phyloP scores from a whole-genome alignment of 2,888 invertebrate species.

The Priapulus caudatus region DNA sequence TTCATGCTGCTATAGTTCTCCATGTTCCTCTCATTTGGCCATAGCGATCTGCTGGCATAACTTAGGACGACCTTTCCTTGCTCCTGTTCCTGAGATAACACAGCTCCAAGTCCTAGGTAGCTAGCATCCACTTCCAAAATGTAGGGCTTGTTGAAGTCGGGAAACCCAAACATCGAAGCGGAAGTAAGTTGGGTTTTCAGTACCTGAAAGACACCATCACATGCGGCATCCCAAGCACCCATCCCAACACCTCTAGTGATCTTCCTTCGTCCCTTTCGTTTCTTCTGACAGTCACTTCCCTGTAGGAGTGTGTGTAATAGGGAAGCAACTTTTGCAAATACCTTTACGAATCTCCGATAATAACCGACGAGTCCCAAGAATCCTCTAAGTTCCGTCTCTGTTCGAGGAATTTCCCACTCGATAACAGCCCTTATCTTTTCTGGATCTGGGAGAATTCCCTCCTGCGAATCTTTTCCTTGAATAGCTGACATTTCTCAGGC shows the following conservation, averaged over 20 bases:
- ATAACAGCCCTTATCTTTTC: too few relatives aligned
- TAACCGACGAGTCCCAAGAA: too few relatives aligned
- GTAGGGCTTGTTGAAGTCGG: slow-evolving; percentile 18
- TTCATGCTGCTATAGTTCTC: slow-evolving; percentile 21
- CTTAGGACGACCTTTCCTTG: slow-evolving; percentile 12
- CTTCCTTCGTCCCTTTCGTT: too few relatives aligned
- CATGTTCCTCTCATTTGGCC: slow-evolving; percentile 17
- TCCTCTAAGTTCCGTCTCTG: too few relatives aligned
- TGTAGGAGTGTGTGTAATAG: not conserved
- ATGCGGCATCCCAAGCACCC: slow-evolving; percentile 12
- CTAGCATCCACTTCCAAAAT: slow-evolving; percentile 21
- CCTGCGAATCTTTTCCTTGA: too few relatives aligned
- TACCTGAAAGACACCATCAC: slow-evolving; percentile 14
- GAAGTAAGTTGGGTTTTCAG: slow-evolving; percentile 15
- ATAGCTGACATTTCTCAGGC: too few relatives aligned
- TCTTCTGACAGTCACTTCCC: slow-evolving; percentile 14
- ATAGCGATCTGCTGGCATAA: slow-evolving; percentile 21
- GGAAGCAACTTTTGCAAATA: not conserved
- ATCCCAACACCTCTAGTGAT: too few relatives aligned
- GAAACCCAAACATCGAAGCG: slow-evolving; percentile 18
- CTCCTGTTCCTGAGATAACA: slow-evolving; percentile 20
- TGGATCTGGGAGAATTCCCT: too few relatives aligned
- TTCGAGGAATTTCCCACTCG: too few relatives aligned
- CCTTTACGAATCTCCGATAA: too few relatives aligned
- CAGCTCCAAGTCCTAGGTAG: slow-evolving; percentile 17